phyloP scores from a whole-genome alignment of 2,113 vertebrate genomes.

The Ciconia stormi region DNA sequence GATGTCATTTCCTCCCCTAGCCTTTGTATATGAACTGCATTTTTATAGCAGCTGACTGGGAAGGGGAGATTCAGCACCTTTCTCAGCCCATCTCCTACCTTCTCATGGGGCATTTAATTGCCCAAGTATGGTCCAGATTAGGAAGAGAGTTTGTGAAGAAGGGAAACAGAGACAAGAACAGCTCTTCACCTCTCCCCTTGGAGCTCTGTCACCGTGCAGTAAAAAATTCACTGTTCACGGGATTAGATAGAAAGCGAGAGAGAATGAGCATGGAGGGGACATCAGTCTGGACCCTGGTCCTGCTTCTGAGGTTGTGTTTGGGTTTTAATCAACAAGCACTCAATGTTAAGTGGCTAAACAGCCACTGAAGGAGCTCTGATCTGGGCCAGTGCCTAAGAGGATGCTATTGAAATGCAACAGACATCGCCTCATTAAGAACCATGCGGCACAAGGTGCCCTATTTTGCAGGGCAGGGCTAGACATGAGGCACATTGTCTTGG shows the following conservation, averaged over 20 bases:
- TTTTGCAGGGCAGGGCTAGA: neutral
- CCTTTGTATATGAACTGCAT: neutral
- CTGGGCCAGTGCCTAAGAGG: neutral
- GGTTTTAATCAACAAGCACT: neutral
- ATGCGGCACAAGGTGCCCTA: neutral
- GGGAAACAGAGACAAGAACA: neutral
- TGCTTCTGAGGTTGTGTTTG: neutral
- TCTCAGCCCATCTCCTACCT: neutral
- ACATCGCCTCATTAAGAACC: neutral
- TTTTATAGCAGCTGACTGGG: neutral
- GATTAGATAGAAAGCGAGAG: neutral
- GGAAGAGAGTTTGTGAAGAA: neutral
- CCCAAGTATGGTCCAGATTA: neutral
- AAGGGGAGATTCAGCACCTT: neutral
- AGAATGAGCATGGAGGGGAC: neutral
- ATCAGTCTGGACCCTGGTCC: neutral
- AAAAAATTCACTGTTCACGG: neutral
- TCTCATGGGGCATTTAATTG: neutral
- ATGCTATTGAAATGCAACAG: constrained; percentile 29
- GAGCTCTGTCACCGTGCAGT: neutral
- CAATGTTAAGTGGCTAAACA: neutral
- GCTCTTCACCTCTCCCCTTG: neutral
- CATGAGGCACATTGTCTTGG: neutral
- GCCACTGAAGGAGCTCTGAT: neutral
- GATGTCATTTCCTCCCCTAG: neutral